phyloP scores from a whole-genome alignment of 2,888 invertebrate genomes.

The Noctuana brunneofusca region DNA sequence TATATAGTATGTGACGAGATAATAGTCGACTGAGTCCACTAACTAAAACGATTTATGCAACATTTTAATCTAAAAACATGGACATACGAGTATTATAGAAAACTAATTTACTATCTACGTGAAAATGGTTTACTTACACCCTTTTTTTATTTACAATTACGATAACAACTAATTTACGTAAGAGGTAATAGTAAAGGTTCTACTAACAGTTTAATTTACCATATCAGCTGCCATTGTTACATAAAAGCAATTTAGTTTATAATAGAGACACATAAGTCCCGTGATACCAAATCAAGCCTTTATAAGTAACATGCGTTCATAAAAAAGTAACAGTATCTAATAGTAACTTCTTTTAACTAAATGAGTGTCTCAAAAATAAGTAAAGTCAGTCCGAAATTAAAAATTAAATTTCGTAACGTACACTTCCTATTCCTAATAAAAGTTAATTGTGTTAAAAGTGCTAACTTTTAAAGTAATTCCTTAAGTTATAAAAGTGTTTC shows the following conservation, averaged over 20 bases:
- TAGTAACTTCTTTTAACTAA: not conserved
- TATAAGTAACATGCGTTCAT: not conserved
- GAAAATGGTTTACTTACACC: no score
- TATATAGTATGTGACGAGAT: no score
- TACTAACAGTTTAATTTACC: not conserved
- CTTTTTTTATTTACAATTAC: no score
- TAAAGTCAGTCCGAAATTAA: not conserved
- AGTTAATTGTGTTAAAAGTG: no score
- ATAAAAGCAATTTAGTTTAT: not conserved
- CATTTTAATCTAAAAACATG: no score
- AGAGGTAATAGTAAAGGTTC: not conserved
- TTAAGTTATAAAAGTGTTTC: not conserved
- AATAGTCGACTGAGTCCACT: no score
- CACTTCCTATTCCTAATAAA: not conserved
- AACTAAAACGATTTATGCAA: no score
- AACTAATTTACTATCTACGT: no score
- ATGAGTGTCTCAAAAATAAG: not conserved
- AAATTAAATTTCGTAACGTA: not conserved
- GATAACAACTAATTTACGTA: not conserved
- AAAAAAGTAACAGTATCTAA: not conserved
- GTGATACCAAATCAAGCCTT: not conserved
- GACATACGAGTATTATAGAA: no score
- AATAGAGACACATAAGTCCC: not conserved
- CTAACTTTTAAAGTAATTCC: not conserved
- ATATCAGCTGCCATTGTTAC: not conserved